Evolutionary conservation across 2,797 vertebrate species (phyloP), one percentile per base, ranked within the genome.

Genomic region (Cephalopachus bancanus): DNA sequence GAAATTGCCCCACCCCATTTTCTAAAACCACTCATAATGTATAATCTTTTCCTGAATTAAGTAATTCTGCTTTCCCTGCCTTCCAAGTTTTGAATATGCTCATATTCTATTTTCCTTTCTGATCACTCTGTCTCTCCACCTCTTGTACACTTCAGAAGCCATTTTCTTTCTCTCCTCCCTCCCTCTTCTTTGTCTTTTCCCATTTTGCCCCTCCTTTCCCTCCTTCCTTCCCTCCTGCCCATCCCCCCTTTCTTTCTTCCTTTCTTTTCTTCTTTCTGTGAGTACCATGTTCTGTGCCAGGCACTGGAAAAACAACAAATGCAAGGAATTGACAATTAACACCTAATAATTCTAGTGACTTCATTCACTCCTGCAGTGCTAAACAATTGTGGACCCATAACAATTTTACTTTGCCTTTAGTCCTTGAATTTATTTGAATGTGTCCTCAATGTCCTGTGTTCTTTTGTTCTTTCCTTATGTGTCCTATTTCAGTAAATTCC

Each of bases 241-340:
- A 84, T 89, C 60, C 83, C 93, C 91, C 94, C 97, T 95, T 96
- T 97, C 91, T 75, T 20, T 65, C 30, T 91, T 33, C 93, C 8
- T 87, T 86, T 91, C 53, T 19, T 51, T 59, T 60, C 72, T 65
- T 30, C 24, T 80, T 85, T 71, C 55, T 28, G 14, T 49, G 49
- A 72, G 20, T 33, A 53, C 28, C 51, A 19, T 53, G 10, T 79
- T 94, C 59, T 53, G 49, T 92, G 17, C 14, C 16, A 90, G 49
- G 20, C 30, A 59, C 37, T 86, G 67, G 74, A 81, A 84, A 89
- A 44, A 90, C 64, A 74, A 33, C 51, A 64, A 83, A 51, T 26
- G n/a, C 57, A 76, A 92, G 65, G 44, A 28, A 62, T 17, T 37
- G 20, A 79, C 30, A 10, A 3, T 84, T 49, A 51, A 65, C 26